Evolutionary conservation across 2,888 invertebrate species (phyloP).

Genomic region (Trichogramma dendrolimi): DNA sequence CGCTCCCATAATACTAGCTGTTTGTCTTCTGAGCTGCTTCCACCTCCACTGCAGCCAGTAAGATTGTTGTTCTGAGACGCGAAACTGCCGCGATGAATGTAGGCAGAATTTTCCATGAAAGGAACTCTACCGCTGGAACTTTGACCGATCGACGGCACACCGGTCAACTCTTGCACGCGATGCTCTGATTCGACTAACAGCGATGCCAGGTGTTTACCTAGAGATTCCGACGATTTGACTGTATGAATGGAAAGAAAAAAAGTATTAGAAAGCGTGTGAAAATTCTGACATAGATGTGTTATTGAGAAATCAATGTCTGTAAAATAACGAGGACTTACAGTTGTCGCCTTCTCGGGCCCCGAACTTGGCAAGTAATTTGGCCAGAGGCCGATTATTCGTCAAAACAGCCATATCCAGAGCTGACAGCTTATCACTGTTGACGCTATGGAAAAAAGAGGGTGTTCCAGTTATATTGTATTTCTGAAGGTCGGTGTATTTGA

Average conservation of each 20-base stretch:
- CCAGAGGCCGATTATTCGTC: constrained; percentile 81
- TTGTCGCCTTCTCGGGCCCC: constrained; percentile 81
- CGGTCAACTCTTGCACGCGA: constrained; percentile 73
- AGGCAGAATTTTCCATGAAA: constrained; percentile 41
- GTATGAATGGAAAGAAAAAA: constrained; percentile 36
- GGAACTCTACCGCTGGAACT: constrained; percentile 37
- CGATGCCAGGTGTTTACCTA: constrained; percentile 72
- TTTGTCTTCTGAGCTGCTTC: constrained; percentile 73
- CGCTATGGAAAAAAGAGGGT: constrained; percentile 55
- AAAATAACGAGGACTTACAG: constrained; percentile 60
- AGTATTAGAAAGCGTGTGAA: not conserved
- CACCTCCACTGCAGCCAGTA: constrained; percentile 65
- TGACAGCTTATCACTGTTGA: constrained; percentile 84
- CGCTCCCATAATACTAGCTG: constrained; percentile 86
- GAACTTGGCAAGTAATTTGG: constrained; percentile 83
- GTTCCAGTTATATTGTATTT: too few species aligned
- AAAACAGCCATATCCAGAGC: constrained; percentile 90
- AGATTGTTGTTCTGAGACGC: constrained; percentile 52
- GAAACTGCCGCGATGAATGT: constrained; percentile 45
- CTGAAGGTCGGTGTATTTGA: too few species aligned
- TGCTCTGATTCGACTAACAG: constrained; percentile 79
- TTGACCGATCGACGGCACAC: constrained; percentile 38
- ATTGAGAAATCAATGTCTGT: too few species aligned
- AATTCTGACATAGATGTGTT: too few species aligned
- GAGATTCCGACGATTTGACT: constrained; percentile 70